Base-by-base conservation (phyloP, 2,113 vertebrate genomes). In the Pao palembangensis region DNA sequence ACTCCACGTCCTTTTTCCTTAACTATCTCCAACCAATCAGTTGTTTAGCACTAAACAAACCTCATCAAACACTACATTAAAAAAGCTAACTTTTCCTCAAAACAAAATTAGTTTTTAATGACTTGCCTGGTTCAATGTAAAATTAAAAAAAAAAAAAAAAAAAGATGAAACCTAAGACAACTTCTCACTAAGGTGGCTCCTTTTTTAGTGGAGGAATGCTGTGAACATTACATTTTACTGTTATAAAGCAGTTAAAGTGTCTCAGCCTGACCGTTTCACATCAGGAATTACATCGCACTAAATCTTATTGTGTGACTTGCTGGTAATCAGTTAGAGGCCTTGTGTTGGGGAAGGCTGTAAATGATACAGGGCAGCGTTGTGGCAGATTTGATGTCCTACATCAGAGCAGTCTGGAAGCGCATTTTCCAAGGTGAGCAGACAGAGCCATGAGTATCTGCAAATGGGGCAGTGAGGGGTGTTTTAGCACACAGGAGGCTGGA, bases 271-370 rank as follows among this genome's bases (percentile, higher is more conserved):
- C 49, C 38, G 47, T 61, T 69, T 70, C 44, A 34, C 34, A 68
- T 58, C 1, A 13, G 28, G 41, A 43, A 51, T 73, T 69, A 69
- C 55, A 77, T 55, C 67, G 68, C 65, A 62, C 67, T 82, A 53
- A 80, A 71, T 82, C 55, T 64, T 57, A 67, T 52, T 67, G 49
- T 72, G 59, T 50, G 51, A 51, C 61, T 63, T 71, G 56, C 50
- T 76, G 51, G 59, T 75, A 73, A 81, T 76, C 75, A 71, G 52
- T 73, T 64, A 25, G 51, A 41, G 53, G 17, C 56, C 67, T 75
- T 85, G 68, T 80, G 52, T 67, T 71, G 34, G 55, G 72, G 15
- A 67, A 20, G 50, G 53, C 65, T 72, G 56, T 82, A 84, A 82
- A 74, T 61, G 71, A 82, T 77, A 82, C 80, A 62, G 71, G 54